A percentile compares a stretch with the other conserved stretches of the same genome.
phyloP scores from a whole-genome alignment of 1,140 invertebrate species.

The Apis cerana region DNA sequence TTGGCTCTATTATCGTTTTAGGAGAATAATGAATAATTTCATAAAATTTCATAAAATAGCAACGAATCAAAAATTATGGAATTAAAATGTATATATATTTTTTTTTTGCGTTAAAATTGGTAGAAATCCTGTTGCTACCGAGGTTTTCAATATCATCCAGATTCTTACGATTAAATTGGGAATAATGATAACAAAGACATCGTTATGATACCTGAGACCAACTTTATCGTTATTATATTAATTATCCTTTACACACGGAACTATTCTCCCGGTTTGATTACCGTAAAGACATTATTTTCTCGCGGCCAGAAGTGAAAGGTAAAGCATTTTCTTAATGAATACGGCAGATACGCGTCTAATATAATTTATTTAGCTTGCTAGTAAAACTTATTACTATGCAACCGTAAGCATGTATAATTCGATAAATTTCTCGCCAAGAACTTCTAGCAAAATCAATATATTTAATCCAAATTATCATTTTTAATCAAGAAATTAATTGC shows the following conservation, averaged over 20 bases:
- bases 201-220: background rate
- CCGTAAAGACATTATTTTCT: constrained; percentile 17
- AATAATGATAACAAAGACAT: no score
- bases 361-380: constrained; percentile 11
- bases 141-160: no score
- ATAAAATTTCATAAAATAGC: no score
- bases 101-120: no score
- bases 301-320: constrained; percentile 46
- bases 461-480: no score
- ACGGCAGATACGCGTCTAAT: constrained; percentile 18
- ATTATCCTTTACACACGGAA: constrained; percentile 8
- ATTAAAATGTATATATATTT: no score
- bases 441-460: background rate
- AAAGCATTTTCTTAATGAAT: constrained; percentile 49
- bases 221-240: background rate
- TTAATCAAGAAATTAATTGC: background rate
- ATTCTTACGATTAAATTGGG: no score
- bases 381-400: constrained; percentile 6
- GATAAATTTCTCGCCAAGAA: background rate
- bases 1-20: no score
- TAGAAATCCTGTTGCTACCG: no score
- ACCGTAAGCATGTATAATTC: background rate
- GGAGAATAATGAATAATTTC: no score
- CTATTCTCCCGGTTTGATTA: constrained; percentile 1
- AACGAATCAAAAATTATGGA: no score